Percentiles rank a stretch among this genome's conserved stretches.
These are phyloP conservation scores for Eretmochelys imbricata DNA, from an alignment of 2,113 vertebrate genomes.

Conservation along the genomic window DNA sequence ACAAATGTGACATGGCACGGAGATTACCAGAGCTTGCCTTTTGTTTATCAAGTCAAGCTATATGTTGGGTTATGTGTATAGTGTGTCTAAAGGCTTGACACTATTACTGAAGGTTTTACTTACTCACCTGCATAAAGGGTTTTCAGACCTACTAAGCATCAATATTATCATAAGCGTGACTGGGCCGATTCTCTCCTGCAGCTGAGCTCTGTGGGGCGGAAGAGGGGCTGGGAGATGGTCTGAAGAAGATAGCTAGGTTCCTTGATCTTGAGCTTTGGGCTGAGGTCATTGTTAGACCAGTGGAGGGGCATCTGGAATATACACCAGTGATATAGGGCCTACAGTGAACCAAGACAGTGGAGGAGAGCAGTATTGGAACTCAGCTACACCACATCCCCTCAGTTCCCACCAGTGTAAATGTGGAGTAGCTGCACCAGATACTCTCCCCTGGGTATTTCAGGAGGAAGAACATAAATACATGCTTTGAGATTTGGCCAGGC, in stretches of 20 bases:
- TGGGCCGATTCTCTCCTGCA: not conserved
- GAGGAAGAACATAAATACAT: not conserved
- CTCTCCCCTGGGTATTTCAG: not conserved
- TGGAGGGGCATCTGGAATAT: not conserved
- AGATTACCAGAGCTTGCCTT: conserved; percentile 25
- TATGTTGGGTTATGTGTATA: conserved; percentile 40
- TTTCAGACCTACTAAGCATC: not conserved
- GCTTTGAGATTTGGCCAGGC: not conserved
- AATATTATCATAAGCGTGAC: no score
- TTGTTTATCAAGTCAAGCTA: conserved; percentile 60
- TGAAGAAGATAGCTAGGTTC: not conserved
- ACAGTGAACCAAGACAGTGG: not conserved
- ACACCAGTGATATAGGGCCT: not conserved
- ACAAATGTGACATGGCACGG: conserved; percentile 42
- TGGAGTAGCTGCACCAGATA: not conserved
- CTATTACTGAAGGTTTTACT: not conserved
- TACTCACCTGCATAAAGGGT: not conserved
- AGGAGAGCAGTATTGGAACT: not conserved
- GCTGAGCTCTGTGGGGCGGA: not conserved
- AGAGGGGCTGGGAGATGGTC: not conserved
- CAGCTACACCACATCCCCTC: not conserved
- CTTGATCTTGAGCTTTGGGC: not conserved
- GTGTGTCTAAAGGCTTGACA: fast-evolving
- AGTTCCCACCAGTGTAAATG: not conserved
- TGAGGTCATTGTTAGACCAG: not conserved